Evolutionary conservation across 2,888 invertebrate species (phyloP).

Genomic region (Sinelater perroti): DNA sequence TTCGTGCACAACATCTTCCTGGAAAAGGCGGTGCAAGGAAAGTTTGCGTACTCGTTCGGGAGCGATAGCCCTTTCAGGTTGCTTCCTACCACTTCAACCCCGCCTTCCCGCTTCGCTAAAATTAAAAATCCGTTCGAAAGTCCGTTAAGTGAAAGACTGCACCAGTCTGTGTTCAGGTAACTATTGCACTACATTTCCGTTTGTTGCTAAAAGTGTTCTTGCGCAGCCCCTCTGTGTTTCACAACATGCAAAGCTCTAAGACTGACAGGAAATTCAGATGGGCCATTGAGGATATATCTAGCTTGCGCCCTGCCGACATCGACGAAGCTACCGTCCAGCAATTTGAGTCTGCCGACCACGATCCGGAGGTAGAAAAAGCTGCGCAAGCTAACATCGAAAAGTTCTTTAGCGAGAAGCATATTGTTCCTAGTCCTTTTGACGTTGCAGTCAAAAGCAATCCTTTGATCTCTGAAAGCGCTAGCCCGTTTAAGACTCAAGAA

Average conservation of each 20-base stretch:
- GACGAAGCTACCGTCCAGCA: conserved; percentile 71
- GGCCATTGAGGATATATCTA: conserved; percentile 76
- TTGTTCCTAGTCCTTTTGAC: conserved; percentile 59
- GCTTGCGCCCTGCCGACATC: conserved; percentile 73
- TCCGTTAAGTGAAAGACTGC: conserved; percentile 70
- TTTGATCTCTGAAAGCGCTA: conserved; percentile 38
- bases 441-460: conserved; percentile 35
- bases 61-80: conserved; percentile 57
- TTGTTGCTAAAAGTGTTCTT: conserved; percentile 7
- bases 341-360: conserved; percentile 68
- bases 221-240: conserved; percentile 59
- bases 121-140: conserved; percentile 76
- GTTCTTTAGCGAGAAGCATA: conserved; percentile 57
- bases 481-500: conserved; percentile 28
- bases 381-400: conserved; percentile 74
- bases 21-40: conserved; percentile 35
- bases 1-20: conserved; percentile 26
- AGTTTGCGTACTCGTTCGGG: conserved; percentile 33
- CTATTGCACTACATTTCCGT: neutral
- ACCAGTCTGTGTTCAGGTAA: conserved; percentile 76
- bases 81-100: conserved; percentile 63
- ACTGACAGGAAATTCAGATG: conserved; percentile 67
- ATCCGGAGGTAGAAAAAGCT: conserved; percentile 69
- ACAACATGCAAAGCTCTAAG: conserved; percentile 56
- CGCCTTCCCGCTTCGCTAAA: conserved; percentile 66